Base-by-base conservation (phyloP, 2,113 vertebrate species). In the Gnathonemus echidnorhynchus region DNA sequence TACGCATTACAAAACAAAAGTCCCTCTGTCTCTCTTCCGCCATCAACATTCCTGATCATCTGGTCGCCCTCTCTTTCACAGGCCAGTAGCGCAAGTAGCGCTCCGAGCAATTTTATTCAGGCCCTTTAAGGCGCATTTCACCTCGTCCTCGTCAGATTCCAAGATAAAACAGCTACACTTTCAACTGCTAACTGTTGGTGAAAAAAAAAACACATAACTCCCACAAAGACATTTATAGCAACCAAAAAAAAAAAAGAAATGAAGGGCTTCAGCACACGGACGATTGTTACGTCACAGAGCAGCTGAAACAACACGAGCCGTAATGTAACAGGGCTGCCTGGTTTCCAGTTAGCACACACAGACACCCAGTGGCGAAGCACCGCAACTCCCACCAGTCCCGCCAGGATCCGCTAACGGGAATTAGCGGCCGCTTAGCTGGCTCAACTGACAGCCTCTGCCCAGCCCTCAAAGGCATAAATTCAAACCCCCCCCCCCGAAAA, bases 311-410 rank as follows among this genome's bases (percentile, higher is more conserved):
- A 87, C 89, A 90, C 9, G 13, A 48, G 15, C 58, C 31, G 52
- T 70, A 77, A 92, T 92, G 92, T 92, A 90, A 90, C 92, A 48
- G 15, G 70, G 58, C 58, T 27, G 15, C 86, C 48, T 35, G 62
- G 2, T 87, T 89, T 92, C 89, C 70, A 53, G 85, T 90, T 86
- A 89, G 89, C 92, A 92, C 92, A 92, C 92, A 90, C 52, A 92
- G 91, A 91, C 91, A 89, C 92, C 93, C 89, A 77, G 92, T 92
- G 93, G 91, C 62, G 4, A 74, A 85, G 52, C 27, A 19, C 42
- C 9, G 80, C 45, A 88, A 92, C 62, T 91, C 89, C 90, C 74
- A 35, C 49, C 17, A 42, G 48, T 39, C 50, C 17, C 11, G 31
- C 35, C 49, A 56, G 39, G 74, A 56, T 42, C 50, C 35, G 89